A percentile compares a stretch with the other conserved stretches of the same genome.
phyloP scores from a whole-genome alignment of 2,797 vertebrate species.

The Microcaecilia unicolor region DNA sequence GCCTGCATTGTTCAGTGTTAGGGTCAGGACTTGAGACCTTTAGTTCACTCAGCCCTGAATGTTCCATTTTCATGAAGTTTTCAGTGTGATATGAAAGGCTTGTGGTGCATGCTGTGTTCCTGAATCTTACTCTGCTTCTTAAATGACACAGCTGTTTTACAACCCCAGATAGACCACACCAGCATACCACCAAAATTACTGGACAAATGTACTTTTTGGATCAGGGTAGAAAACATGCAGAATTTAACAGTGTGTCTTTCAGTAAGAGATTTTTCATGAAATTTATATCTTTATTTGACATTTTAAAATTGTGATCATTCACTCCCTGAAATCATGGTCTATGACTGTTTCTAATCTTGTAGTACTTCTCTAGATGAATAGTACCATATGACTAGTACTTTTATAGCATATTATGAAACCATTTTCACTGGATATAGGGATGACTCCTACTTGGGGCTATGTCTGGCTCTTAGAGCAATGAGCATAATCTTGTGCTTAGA shows the following conservation, averaged over 20 bases:
- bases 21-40: constrained; percentile 37
- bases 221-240: no score
- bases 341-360: constrained; percentile 13
- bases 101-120: constrained; percentile 9
- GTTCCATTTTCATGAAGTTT: constrained; percentile 41
- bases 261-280: no score
- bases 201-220: no score
- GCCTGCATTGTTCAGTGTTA: constrained; percentile 25
- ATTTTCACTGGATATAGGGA: constrained; percentile 15
- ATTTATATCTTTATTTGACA: no score
- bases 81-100: constrained; percentile 33
- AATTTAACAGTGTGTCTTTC: no score
- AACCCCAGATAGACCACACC: constrained; percentile 24
- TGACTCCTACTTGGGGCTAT: background rate
- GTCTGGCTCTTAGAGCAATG: constrained; percentile 8
- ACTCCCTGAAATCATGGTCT: constrained; percentile 23
- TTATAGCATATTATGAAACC: constrained; percentile 16
- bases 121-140: constrained; percentile 11
- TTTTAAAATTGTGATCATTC: no score
- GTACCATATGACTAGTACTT: constrained; percentile 20
- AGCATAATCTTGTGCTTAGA: constrained; percentile 8
- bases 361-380: constrained; percentile 15
- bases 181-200: constrained; percentile 5
- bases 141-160: constrained; percentile 1
- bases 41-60: constrained; percentile 30